These are phyloP conservation scores for Nomada hirtipes DNA, from an alignment of 2,888 invertebrate species.

Conservation along the genomic window DNA sequence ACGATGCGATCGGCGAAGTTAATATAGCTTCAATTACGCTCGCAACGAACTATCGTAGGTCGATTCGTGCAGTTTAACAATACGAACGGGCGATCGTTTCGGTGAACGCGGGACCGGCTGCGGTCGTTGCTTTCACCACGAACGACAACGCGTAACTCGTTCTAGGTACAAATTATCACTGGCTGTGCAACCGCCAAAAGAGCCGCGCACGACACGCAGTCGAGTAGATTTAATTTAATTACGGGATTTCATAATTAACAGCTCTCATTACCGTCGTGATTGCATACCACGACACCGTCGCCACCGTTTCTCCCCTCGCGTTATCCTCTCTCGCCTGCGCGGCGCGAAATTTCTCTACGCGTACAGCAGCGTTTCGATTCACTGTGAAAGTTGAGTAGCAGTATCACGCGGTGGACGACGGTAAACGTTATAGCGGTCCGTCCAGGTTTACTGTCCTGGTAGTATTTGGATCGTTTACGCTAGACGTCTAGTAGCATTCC, in stretches of 20 bases:
- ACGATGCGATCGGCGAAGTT: conserved; percentile 29
- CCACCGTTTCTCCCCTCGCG: neutral
- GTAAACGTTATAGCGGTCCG: no score
- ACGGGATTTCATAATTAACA: conserved; percentile 73
- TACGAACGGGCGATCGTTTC: conserved; percentile 46
- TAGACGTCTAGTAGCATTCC: neutral
- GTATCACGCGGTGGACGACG: neutral
- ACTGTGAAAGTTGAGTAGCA: neutral
- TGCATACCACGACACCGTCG: conserved; percentile 44
- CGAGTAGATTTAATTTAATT: conserved; percentile 72
- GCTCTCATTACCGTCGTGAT: conserved; percentile 71
- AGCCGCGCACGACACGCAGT: conserved; percentile 57
- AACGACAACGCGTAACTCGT: conserved; percentile 67
- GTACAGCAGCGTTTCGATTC: neutral
- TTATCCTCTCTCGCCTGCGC: conserved; percentile 1
- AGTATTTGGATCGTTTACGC: neutral
- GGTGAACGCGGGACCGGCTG: conserved; percentile 42
- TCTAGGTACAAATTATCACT: conserved; percentile 65
- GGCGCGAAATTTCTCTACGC: neutral
- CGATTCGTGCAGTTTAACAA: conserved; percentile 55
- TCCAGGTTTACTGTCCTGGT: no score
- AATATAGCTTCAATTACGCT: conserved; percentile 63
- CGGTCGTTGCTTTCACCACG: conserved; percentile 56
- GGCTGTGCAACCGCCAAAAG: conserved; percentile 68
- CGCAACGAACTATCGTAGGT: conserved; percentile 28